phyloP scores from a whole-genome alignment of 1,140 invertebrate genomes.

The Hycleus cichorii region DNA sequence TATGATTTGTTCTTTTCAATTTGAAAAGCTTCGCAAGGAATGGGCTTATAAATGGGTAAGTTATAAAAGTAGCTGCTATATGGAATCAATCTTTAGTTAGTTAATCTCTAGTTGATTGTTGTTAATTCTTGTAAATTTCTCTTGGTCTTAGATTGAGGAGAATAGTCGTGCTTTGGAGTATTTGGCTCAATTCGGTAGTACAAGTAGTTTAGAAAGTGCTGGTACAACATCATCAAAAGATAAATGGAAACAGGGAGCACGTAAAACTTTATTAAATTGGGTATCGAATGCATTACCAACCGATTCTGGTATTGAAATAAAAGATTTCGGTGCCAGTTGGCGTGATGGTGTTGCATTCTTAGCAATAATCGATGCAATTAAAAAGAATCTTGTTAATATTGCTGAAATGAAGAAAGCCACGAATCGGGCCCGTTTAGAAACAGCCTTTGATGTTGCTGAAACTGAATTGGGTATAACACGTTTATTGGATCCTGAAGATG shows the following conservation, averaged over 20 bases:
- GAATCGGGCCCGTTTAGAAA: slow-evolving; percentile 78
- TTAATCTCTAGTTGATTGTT: not conserved
- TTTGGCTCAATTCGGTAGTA: slow-evolving; percentile 71
- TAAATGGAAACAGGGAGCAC: slow-evolving; percentile 79
- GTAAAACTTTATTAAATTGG: slow-evolving; percentile 90
- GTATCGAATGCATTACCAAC: slow-evolving; percentile 88
- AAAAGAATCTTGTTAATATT: slow-evolving; percentile 86
- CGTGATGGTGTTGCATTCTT: slow-evolving; percentile 94
- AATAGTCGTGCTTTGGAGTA: slow-evolving; percentile 86
- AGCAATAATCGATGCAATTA: slow-evolving; percentile 91
- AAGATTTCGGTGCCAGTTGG: slow-evolving; percentile 96
- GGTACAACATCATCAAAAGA: slow-evolving; percentile 62
- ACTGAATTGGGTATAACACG: slow-evolving; percentile 86
- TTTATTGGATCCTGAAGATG: slow-evolving; percentile 91
- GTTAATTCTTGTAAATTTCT: slow-evolving; percentile 9
- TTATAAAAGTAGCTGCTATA: slow-evolving; percentile 8
- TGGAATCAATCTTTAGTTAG: not conserved
- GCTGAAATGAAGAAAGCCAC: slow-evolving; percentile 67
- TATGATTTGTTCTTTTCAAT: slow-evolving; percentile 7
- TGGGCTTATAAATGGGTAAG: slow-evolving; percentile 19
- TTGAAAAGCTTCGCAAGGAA: slow-evolving; percentile 25
- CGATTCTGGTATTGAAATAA: slow-evolving; percentile 79
- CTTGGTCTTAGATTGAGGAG: slow-evolving; percentile 82
- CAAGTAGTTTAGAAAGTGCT: slow-evolving; percentile 70
- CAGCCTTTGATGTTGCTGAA: slow-evolving; percentile 91